A percentile compares a stretch with the other conserved stretches of the same genome.
These are phyloP conservation scores for Bursaphelenchus okinawaensis DNA, from an alignment of 2,888 invertebrate species.

Conservation along the genomic window DNA sequence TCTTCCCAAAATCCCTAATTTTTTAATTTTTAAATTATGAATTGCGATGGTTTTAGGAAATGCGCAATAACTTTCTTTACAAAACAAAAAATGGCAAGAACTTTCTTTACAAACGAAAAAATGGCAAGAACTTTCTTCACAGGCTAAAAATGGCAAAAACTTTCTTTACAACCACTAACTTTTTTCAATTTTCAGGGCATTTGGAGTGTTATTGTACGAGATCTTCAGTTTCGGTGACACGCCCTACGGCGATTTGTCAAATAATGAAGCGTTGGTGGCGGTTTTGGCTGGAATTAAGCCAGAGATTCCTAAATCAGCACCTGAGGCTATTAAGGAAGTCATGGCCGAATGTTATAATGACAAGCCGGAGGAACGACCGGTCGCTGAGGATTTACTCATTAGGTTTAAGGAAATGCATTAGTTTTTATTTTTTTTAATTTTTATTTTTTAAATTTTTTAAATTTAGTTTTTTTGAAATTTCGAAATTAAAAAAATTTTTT, in stretches of 20 bases:
- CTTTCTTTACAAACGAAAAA: no score
- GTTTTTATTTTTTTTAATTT: background rate
- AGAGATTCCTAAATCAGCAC: conserved; percentile 84
- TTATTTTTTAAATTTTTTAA: no score
- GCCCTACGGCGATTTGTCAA: conserved; percentile 88
- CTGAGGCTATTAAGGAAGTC: conserved; percentile 78
- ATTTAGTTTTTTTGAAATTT: no score
- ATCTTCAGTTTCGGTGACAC: conserved; percentile 92
- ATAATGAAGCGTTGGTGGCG: conserved; percentile 94
- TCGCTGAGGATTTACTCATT: conserved; percentile 81
- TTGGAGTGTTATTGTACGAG: conserved; percentile 96
- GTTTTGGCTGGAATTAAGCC: conserved; percentile 87
- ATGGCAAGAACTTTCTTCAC: no score
- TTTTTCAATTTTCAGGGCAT: conserved; percentile 63
- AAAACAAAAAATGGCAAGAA: no score
- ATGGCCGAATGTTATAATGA: conserved; percentile 98
- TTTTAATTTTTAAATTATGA: no score
- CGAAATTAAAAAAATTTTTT: no score
- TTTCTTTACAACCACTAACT: no score
- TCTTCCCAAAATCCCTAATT: no score
- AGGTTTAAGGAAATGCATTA: conserved; percentile 62
- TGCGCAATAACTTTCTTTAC: no score
- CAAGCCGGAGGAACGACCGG: conserved; percentile 79
- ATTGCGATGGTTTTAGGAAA: no score
- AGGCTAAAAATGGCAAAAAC: no score